Evolutionary conservation across 1,140 invertebrate genomes (phyloP).

Genomic region (Littorina saxatilis): DNA sequence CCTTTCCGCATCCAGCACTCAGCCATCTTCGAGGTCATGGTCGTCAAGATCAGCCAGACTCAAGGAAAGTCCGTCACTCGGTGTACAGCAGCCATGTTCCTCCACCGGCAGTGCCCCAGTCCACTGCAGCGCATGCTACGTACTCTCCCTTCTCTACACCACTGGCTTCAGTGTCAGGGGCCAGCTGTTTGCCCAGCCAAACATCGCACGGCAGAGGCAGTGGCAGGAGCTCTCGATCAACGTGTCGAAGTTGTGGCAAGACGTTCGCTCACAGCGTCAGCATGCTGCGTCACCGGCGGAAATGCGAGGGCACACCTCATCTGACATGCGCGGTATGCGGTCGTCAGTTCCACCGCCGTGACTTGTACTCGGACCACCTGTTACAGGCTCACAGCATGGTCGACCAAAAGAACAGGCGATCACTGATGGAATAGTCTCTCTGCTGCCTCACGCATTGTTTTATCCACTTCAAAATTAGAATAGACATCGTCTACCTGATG

Average conservation of each 20-base stretch:
- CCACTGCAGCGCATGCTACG: background rate
- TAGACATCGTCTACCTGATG: no score
- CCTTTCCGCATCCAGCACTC: background rate
- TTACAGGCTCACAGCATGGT: background rate
- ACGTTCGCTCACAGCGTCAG: conserved; percentile 21
- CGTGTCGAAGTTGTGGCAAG: conserved; percentile 30
- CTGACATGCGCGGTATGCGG: conserved; percentile 20
- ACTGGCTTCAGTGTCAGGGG: no score
- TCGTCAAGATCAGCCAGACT: background rate
- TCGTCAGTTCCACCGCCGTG: conserved; percentile 25
- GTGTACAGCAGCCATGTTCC: background rate
- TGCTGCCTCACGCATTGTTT: no score
- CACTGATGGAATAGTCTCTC: no score
- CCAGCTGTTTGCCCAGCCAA: no score
- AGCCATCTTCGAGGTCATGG: background rate
- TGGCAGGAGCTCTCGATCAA: background rate
- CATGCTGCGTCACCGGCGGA: conserved; percentile 37
- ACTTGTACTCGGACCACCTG: conserved; percentile 28
- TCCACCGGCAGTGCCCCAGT: background rate
- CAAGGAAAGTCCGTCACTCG: background rate
- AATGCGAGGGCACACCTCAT: conserved; percentile 28
- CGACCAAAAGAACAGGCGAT: background rate
- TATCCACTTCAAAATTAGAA: no score
- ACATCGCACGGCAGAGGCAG: background rate
- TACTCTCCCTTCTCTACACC: no score